Base-by-base conservation (phyloP, 2,113 vertebrate species). In the Leptodactylus fuscus region DNA sequence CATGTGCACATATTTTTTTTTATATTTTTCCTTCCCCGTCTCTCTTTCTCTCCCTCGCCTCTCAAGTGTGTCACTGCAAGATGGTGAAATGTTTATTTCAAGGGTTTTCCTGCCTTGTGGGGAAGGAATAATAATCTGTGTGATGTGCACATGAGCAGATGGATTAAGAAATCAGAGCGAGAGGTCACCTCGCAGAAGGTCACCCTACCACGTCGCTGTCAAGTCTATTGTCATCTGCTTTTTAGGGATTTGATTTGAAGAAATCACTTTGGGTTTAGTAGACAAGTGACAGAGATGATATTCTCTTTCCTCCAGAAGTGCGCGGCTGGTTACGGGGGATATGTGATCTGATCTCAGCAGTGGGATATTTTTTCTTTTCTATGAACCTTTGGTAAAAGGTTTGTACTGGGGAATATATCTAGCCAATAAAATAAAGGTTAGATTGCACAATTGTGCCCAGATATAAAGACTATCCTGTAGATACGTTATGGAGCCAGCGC, bases 11-110 rank as follows among this genome's bases (percentile, higher is more conserved):
- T 9, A 29, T n/a, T n/a, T n/a, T n/a, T 27, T 41, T 60, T n/a
- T 79, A 13, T 55, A 12, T 53, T 78, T 36, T 36, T 48, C 13
- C 13, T 48, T 48, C 2, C 46, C 22, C 8, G 1, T n/a, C n/a
- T n/a, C n/a, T n/a, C n/a, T n/a, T 8, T 62, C 32, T 15, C 10
- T 38, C 53, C 27, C 65, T 55, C 91, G 82, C 78, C 62, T 92
- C 67, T 92, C 83, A 85, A 27, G 88, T 92, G 62, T 88, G 83
- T 91, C 89, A 86, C 85, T 90, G 70, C 87, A 91, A 85, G 58
- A 88, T 77, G 67, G 77, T 90, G 81, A 93, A 91, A 88, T 88
- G 90, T 90, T 91, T 89, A 80, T 89, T 87, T 90, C 84, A 71
- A 62, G 44, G 82, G 70, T 55, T 83, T 83, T 46, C 70, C 82